These are phyloP conservation scores for Eutrigla gurnardus DNA, from an alignment of 2,797 vertebrate genomes.

Conservation along the genomic window DNA sequence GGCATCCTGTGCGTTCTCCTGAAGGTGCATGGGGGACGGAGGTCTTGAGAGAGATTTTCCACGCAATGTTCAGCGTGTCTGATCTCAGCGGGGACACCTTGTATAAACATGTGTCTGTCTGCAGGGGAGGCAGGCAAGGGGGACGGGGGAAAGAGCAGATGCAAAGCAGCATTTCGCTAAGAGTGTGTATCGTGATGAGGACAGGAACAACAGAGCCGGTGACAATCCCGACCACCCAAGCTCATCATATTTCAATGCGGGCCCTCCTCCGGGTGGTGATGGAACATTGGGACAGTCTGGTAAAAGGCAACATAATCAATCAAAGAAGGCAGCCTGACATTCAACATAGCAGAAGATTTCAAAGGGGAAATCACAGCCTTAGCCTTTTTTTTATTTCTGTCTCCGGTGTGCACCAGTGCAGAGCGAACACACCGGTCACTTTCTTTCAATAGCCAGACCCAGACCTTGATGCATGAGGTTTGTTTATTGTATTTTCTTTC, in stretches of 20 bases:
- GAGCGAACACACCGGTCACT: slow-evolving; percentile 36
- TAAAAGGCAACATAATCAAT: slow-evolving; percentile 83
- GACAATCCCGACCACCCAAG: slow-evolving; percentile 61
- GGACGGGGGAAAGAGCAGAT: slow-evolving; percentile 36
- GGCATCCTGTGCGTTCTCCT: slow-evolving; percentile 40
- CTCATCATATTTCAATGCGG: slow-evolving; percentile 48
- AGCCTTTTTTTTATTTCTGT: slow-evolving; percentile 40
- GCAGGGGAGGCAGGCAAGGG: slow-evolving; percentile 46
- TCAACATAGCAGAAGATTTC: slow-evolving; percentile 68
- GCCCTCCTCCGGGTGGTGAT: slow-evolving; percentile 61
- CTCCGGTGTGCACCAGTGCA: slow-evolving; percentile 34
- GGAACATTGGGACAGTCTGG: slow-evolving; percentile 68
- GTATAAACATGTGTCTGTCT: slow-evolving; percentile 72
- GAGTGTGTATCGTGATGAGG: slow-evolving; percentile 47
- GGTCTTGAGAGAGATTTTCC: slow-evolving; percentile 59
- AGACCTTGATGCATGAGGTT: background rate
- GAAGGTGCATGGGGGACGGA: slow-evolving; percentile 38
- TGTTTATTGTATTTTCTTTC: background rate
- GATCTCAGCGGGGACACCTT: slow-evolving; percentile 69
- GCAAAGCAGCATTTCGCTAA: slow-evolving; percentile 54
- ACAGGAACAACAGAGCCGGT: slow-evolving; percentile 46
- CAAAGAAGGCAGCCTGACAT: slow-evolving; percentile 78
- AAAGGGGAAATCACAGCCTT: slow-evolving; percentile 70
- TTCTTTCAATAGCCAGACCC: slow-evolving; percentile 12
- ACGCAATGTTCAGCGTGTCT: slow-evolving; percentile 54